phyloP scores from a whole-genome alignment of 2,797 vertebrate genomes.

The Geotrypetes seraphini region DNA sequence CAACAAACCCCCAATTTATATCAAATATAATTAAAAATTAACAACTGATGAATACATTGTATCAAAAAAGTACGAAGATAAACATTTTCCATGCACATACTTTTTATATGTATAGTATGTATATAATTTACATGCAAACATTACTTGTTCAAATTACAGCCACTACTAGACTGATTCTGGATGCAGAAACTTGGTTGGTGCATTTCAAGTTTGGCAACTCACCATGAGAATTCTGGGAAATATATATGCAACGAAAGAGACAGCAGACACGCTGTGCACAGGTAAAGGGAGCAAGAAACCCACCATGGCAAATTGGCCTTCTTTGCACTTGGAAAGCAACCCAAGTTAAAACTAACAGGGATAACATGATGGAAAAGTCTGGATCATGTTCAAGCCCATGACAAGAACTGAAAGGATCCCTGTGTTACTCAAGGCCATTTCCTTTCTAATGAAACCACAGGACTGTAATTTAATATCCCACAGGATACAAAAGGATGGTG shows the following conservation, averaged over 20 bases:
- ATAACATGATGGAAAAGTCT: background rate
- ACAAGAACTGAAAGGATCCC: slow-evolving; percentile 4
- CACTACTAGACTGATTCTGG: slow-evolving; percentile 63
- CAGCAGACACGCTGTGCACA: slow-evolving; percentile 36
- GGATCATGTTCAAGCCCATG: background rate
- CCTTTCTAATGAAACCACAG: background rate
- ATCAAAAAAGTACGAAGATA: slow-evolving; percentile 91
- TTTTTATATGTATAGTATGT: slow-evolving; percentile 56
- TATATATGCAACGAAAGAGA: slow-evolving; percentile 26
- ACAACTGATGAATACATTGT: slow-evolving; percentile 78
- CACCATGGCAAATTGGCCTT: no score
- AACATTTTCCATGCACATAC: slow-evolving; percentile 65
- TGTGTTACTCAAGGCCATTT: background rate
- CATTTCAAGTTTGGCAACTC: slow-evolving; percentile 60
- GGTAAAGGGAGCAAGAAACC: no score
- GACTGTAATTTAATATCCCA: background rate
- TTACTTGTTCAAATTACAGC: slow-evolving; percentile 71
- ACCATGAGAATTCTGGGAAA: slow-evolving; percentile 42
- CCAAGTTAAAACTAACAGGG: no score
- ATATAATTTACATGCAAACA: slow-evolving; percentile 85
- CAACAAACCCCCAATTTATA: slow-evolving; percentile 84
- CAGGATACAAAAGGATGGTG: background rate
- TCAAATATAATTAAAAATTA: slow-evolving; percentile 93
- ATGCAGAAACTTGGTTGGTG: slow-evolving; percentile 59
- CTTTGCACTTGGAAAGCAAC: no score